Evolutionary conservation across 1,140 invertebrate genomes (phyloP).

Genomic region (Saccostrea echinata): DNA sequence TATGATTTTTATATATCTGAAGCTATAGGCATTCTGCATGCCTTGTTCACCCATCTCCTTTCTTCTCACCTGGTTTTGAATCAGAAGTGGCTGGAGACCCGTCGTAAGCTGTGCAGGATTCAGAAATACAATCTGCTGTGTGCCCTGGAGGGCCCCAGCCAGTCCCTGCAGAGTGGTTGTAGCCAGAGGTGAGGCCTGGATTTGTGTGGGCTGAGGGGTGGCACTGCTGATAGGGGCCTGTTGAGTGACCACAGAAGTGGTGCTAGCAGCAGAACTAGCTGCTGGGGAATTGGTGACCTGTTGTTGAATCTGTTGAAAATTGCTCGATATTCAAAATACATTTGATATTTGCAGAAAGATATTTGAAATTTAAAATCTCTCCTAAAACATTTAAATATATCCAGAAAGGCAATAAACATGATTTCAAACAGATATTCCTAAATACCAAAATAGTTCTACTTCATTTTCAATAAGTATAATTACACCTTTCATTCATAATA

Average conservation of each 20-base stretch:
- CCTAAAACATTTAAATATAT: too few relatives aligned
- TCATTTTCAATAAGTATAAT: too few relatives aligned
- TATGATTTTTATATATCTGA: too few relatives aligned
- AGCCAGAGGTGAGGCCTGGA: slow-evolving; percentile 50
- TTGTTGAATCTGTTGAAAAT: slow-evolving; percentile 41
- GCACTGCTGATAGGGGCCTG: slow-evolving; percentile 43
- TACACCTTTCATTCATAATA: too few relatives aligned
- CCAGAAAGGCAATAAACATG: too few relatives aligned
- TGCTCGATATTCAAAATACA: too few relatives aligned
- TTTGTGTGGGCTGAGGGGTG: slow-evolving; percentile 25
- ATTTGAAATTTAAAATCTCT: too few relatives aligned
- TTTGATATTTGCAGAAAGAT: too few relatives aligned
- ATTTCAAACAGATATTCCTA: too few relatives aligned
- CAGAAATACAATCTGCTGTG: slow-evolving; percentile 88
- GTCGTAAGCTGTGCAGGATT: slow-evolving; percentile 81
- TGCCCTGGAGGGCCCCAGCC: slow-evolving; percentile 56
- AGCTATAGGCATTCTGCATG: too few relatives aligned
- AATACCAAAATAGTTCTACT: too few relatives aligned
- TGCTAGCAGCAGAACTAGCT: slow-evolving; percentile 38
- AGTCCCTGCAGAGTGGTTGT: slow-evolving; percentile 19
- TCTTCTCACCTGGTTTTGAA: slow-evolving; percentile 86
- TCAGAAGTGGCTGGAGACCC: slow-evolving; percentile 85
- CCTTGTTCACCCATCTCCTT: too few relatives aligned
- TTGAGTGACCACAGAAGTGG: slow-evolving; percentile 49
- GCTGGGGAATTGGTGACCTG: slow-evolving; percentile 32